These are phyloP conservation scores for Anthopleura sola DNA, from an alignment of 64 coral and sea anemone species.

Conservation along the genomic window DNA sequence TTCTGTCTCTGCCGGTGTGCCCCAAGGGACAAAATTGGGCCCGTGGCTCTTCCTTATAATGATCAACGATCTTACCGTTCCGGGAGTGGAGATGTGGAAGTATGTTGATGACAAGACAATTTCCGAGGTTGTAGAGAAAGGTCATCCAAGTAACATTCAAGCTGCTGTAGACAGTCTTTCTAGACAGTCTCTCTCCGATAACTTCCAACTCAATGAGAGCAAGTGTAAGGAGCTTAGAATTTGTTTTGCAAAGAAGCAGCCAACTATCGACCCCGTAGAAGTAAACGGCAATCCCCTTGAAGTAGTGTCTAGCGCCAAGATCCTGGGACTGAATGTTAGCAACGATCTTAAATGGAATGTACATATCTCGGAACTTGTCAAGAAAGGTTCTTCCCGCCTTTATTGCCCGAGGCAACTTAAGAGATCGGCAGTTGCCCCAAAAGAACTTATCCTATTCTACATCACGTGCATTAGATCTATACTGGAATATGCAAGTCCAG, in stretches of 20 bases:
- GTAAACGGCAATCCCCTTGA: no score
- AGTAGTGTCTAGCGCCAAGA: no score
- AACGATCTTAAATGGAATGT: no score
- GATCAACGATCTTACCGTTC: conserved; percentile 25
- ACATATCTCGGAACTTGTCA: no score
- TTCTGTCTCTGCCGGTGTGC: neutral
- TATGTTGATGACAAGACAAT: conserved; percentile 38
- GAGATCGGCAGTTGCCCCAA: conserved; percentile 20
- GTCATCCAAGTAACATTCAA: conserved; percentile 27
- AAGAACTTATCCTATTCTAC: conserved; percentile 45
- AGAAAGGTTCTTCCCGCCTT: no score
- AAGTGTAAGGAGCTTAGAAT: conserved; percentile 59
- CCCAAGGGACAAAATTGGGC: conserved; percentile 20
- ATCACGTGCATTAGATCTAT: conserved; percentile 36
- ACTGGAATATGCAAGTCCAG: conserved; percentile 27
- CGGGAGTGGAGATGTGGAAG: conserved; percentile 3
- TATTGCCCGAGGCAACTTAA: no score
- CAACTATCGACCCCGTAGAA: conserved; percentile 31
- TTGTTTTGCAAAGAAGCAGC: conserved; percentile 23
- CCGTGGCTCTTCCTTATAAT: conserved; percentile 9
- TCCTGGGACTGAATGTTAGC: no score
- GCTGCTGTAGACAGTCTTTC: conserved; percentile 27
- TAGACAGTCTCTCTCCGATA: conserved; percentile 8
- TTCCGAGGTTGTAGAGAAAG: conserved; percentile 32
- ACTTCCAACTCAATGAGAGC: neutral